Percentiles rank a stretch among this genome's conserved stretches.
These are phyloP conservation scores for Eulemur albifrons DNA, from an alignment of 2,797 vertebrate species.

Conservation along the genomic window DNA sequence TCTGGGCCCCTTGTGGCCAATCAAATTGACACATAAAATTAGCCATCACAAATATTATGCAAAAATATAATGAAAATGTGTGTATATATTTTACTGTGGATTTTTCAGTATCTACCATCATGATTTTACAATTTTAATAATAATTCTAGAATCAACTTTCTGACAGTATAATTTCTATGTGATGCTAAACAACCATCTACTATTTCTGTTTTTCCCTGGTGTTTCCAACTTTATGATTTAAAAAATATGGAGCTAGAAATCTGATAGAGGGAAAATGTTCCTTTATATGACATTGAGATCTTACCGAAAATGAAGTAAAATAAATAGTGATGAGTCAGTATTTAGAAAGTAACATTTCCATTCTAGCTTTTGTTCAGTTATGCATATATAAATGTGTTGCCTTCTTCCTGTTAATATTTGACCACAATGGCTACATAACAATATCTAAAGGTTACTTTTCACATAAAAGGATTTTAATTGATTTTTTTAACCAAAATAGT, in stretches of 20 bases:
- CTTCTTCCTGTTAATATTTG: conserved; percentile 67
- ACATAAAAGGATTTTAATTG: conserved; percentile 70
- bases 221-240: background rate
- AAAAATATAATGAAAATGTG: background rate
- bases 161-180: background rate
- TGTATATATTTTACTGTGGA: background rate
- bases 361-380: conserved; percentile 50
- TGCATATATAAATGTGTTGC: conserved; percentile 34
- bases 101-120: background rate
- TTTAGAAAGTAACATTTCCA: background rate
- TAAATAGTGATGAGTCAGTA: background rate
- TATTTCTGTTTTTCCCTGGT: background rate
- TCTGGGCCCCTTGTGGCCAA: background rate
- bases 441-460: conserved; percentile 61
- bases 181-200: background rate
- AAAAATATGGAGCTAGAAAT: background rate
- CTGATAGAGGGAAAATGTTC: background rate
- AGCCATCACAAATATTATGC: background rate
- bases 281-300: background rate
- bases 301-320: conserved; percentile 42
- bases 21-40: background rate
- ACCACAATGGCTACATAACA: conserved; percentile 36
- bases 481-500: conserved; percentile 62
- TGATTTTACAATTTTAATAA: background rate
- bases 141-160: background rate